Base-by-base conservation (phyloP, 2,113 vertebrate genomes). In the Rhynchomys soricoides region DNA sequence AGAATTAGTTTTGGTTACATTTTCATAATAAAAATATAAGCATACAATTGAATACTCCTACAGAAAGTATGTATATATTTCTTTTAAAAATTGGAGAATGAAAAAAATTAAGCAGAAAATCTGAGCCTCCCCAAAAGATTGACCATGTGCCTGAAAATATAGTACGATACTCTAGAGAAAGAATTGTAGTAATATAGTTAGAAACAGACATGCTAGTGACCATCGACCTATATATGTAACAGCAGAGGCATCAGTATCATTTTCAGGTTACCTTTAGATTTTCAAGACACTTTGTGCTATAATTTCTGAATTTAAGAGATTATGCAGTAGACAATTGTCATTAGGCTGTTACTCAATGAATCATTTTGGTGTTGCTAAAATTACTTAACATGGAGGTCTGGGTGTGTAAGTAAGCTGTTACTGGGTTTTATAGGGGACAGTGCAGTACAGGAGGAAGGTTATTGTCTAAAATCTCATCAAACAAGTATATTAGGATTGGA, bases 391-490 rank as follows among this genome's bases (percentile, higher is more conserved):
- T 4, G 29, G 75, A 0, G 29, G 22, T n/a, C 31, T 85, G 59
- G 90, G 62, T 71, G 17, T 90, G 3, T 86, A 95, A 83, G 89
- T 71, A 90, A 77, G 7, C 16, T 79, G 0, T 83, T 95, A 75
- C 21, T 55, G 90, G 48, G 31, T 45, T 68, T 29, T 55, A n/a
- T 26, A 21, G n/a, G 8, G 0, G 45, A 15, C 16, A 19, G 34
- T 11, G 4, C 11, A 55, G 7, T 40, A 4, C 59, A 26, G 55
- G 43, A 34, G 90, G 15, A 1, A 19, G 1, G 11, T 1, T 59
- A 89, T 57, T 94, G 15, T 89, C 29, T 0, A 62, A 95, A 96
- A 96, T 87, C 21, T 90, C 40, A 45, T 50, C 59, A n/a, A 88
- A 93, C 21, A 77, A 52, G 2, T 37, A 89, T 43, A 79, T 91